Evolutionary conservation across 2,113 vertebrate genomes (phyloP).

Genomic region (Neopipo cinnamomea): DNA sequence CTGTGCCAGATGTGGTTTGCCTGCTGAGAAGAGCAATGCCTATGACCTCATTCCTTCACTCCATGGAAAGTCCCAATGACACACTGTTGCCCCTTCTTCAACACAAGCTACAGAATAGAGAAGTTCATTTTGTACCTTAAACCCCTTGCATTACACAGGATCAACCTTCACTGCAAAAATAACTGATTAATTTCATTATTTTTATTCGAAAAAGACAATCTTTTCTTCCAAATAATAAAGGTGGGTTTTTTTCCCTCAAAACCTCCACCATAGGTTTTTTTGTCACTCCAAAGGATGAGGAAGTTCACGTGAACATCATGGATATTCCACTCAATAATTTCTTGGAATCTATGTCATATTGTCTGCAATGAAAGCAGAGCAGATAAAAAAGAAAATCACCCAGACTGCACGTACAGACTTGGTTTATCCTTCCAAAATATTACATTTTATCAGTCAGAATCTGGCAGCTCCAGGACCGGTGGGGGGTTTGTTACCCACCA

Average conservation of each 20-base stretch:
- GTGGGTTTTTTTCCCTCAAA: background rate
- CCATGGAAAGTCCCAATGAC: background rate
- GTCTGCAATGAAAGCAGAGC: background rate
- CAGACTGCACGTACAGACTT: background rate
- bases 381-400: slow-evolving; percentile 38
- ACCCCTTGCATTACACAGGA: background rate
- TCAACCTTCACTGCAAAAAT: background rate
- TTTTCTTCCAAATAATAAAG: background rate
- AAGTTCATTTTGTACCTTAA: background rate
- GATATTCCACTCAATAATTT: slow-evolving; percentile 39
- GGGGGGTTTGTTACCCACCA: slow-evolving; percentile 32
- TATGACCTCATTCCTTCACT: background rate
- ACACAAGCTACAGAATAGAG: background rate
- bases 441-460: slow-evolving; percentile 66
- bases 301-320: background rate
- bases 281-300: background rate
- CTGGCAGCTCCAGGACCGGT: slow-evolving; percentile 22
- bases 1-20: background rate
- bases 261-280: background rate
- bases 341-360: slow-evolving; percentile 4
- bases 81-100: background rate
- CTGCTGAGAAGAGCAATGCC: background rate
- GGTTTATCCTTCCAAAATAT: slow-evolving; percentile 59
- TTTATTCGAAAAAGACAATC: background rate
- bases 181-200: background rate